Percentiles rank a stretch among this genome's conserved stretches.
Evolutionary conservation across 2,113 vertebrate genomes (phyloP).

Genomic region (Coregonus clupeaformis): DNA sequence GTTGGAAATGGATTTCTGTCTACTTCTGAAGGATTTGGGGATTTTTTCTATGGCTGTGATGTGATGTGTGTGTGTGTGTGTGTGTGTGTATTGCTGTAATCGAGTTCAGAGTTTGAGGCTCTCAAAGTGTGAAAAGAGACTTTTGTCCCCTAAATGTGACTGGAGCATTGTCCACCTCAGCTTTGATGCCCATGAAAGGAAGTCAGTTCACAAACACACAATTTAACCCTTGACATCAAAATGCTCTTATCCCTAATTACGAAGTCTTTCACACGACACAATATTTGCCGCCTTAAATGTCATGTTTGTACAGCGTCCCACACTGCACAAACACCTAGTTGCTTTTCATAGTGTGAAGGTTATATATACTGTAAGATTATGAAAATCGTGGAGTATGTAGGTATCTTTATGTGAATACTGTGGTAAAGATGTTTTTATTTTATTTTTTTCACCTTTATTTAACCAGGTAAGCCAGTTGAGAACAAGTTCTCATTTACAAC

Average conservation of each 20-base stretch:
- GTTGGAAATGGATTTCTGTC: conserved; percentile 67
- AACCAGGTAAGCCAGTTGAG: no score
- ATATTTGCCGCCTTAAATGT: no score
- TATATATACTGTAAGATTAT: no score
- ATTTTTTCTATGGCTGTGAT: conserved; percentile 15
- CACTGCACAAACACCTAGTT: no score
- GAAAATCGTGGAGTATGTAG: no score
- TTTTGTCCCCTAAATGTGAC: conserved; percentile 58
- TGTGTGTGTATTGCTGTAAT: conserved; percentile 68
- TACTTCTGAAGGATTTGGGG: conserved; percentile 15
- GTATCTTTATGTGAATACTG: not conserved
- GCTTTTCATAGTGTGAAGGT: no score
- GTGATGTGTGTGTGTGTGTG: not conserved
- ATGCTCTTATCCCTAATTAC: conserved; percentile 1
- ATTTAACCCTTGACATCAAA: conserved; percentile 4
- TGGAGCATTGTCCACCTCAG: conserved; percentile 20
- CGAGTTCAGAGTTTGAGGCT: conserved; percentile 63
- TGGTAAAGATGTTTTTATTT: no score
- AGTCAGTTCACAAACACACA: conserved; percentile 19
- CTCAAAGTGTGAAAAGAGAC: conserved; percentile 65
- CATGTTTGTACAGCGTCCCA: no score
- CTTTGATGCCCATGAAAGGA: no score
- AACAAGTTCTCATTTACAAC: no score
- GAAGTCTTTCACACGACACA: no score
- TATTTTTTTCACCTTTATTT: no score